Base-by-base conservation (phyloP, 2,797 vertebrate genomes). In the Darevskia mixta region DNA sequence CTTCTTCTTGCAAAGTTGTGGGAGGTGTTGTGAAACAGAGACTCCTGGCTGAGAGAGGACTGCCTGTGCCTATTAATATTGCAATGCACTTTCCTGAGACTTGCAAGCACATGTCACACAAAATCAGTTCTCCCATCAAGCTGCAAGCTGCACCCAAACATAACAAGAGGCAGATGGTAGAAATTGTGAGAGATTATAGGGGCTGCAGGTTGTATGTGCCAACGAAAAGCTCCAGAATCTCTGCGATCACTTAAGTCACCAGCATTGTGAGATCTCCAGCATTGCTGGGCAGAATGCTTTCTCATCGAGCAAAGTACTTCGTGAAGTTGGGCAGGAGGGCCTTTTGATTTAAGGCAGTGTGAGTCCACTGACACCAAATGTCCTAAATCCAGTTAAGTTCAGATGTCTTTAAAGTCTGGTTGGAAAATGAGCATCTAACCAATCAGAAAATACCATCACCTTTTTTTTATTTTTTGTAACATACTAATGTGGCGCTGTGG, bases 91-190 rank as follows among this genome's bases (percentile, higher is more conserved):
- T 61, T 66, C 13, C 2, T 18, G 77, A 87, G 61, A 83, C 81
- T 79, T 83, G 49, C 61, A 49, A 23, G 43, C 11, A 35, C 45
- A 27, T 32, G n/a, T 5, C 49, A 29, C 69, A 84, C 66, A 20
- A 85, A 73, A 85, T 0, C 0, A 8, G 8, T 29, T 8, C 77
- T 89, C 38, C 17, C 2, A 18, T 88, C 41, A 15, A 78, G 13
- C n/a, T 61, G 58, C 23, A 86, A 67, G 23, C 73, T 55, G 84
- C 82, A 86, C 38, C 89, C 78, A 5, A 71, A 61, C 27, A 27
- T n/a, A 83, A 87, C 61, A 8, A 49, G 41, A 55, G 75, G n/a
- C 20, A 27, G 15, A 4, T n/a, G 55, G 71, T 25, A 4, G 35
- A 55, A 3, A 0, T 86, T 83, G 49, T 76, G 69, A 75, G 82